Conservation (phyloP, 2,113 vertebrate species). For the Colinus virginianus region DNA sequence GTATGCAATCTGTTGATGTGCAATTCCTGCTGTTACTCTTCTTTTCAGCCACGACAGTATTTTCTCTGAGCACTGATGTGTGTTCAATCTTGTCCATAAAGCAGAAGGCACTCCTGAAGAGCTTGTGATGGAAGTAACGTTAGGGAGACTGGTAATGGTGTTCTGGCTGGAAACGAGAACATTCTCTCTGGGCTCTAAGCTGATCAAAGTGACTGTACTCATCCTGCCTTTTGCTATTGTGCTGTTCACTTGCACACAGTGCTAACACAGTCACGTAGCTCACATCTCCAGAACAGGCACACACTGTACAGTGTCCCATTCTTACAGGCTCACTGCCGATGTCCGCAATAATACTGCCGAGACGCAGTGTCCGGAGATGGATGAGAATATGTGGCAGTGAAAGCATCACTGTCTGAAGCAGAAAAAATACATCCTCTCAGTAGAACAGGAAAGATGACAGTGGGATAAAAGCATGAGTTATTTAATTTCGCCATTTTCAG, state of each 20-base stretch:
- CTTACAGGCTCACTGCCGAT: neutral
- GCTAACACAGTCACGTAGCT: neutral
- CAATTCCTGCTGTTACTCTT: slow-evolving; percentile 1
- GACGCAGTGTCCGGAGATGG: neutral
- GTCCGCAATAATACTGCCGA: neutral
- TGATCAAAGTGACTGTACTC: neutral
- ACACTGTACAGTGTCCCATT: neutral
- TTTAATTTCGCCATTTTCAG: neutral
- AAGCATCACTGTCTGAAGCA: neutral
- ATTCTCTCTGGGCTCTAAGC: neutral
- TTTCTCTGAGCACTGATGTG: neutral
- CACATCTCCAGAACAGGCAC: neutral
- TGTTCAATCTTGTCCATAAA: neutral
- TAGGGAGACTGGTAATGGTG: neutral
- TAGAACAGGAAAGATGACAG: neutral
- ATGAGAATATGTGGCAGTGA: neutral
- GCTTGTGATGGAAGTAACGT: neutral
- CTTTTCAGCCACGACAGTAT: neutral
- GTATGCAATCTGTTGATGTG: neutral
- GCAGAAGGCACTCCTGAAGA: slow-evolving; percentile 6
- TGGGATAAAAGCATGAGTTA: neutral
- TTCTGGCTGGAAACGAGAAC: neutral
- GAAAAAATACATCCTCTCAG: neutral
- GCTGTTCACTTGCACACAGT: neutral
- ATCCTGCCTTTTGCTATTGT: neutral